Base-by-base conservation (phyloP, 2,888 invertebrate species). In the Hyalella azteca region DNA sequence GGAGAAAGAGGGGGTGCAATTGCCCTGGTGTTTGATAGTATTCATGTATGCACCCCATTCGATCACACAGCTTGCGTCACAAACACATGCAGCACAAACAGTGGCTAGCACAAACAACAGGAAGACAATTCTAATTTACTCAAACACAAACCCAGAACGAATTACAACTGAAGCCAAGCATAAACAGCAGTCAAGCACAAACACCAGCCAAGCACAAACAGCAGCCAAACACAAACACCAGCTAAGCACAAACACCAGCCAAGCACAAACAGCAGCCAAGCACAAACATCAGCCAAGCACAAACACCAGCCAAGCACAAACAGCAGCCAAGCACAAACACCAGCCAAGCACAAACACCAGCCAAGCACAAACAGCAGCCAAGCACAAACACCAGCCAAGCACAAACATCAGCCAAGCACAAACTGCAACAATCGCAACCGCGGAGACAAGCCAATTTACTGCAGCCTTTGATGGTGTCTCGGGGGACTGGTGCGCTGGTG, bases 201-300 rank as follows among this genome's bases (percentile, higher is more conserved):
- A 36, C 36, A 66, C 66, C 32, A 66, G 66, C 4, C 66, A 66
- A 66, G n/a, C n/a, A n/a, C n/a, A n/a, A n/a, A n/a, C n/a, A n/a
- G n/a, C n/a, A n/a, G n/a, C n/a, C n/a, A n/a, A n/a, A n/a, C 60
- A 60, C 60, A 60, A 59, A 60, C 60, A 60, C 36, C 22, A 19
- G 3, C 32, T 19, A 9, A 22, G 11, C 54, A 54, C 54, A 11
- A 54, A 54, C 54, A 54, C 54, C 22, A 29, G 26, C 19, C 60
- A 60, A 66, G 19, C 32, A 36, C 66, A 36, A 5, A 66, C 26
- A 5, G 7, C 29, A 59, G 29, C 66, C 9, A 9, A 3, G 36
- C 2, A 5, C 36, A 11, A 4, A 36, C 36, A 66, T 36, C 32
- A 66, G 66, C 4, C 66, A 66, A 66, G 19, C 19, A 50, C 50